A percentile compares a stretch with the other conserved stretches of the same genome.
Evolutionary conservation across 53 echinoderm and acorn worm genomes (phyloP).

Genomic region (Crossaster papposus): DNA sequence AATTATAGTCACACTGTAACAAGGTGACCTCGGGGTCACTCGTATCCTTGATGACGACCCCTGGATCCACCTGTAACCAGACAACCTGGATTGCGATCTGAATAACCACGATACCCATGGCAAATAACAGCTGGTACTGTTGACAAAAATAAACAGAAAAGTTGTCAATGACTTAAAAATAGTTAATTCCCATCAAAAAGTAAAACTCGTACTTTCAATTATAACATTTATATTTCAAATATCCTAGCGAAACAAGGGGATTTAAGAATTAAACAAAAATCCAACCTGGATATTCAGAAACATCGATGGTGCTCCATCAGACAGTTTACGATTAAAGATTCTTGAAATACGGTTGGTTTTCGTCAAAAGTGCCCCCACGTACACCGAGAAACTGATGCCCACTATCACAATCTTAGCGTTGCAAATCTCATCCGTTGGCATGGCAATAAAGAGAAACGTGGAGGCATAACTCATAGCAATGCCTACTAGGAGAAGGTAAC

Average conservation of each 20-base stretch:
- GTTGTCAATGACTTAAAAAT: background rate
- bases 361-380: conserved; percentile 83
- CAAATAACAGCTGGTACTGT: conserved; percentile 82
- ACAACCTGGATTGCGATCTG: conserved; percentile 64
- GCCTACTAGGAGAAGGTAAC: conserved; percentile 81
- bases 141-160: background rate
- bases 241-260: too few relatives aligned
- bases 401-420: conserved; percentile 69
- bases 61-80: conserved; percentile 58
- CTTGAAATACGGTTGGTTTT: conserved; percentile 97
- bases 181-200: too few relatives aligned
- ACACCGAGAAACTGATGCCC: conserved; percentile 78
- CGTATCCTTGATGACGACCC: conserved; percentile 14
- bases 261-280: background rate
- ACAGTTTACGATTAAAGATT: conserved; percentile 92
- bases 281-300: conserved; percentile 87
- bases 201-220: too few relatives aligned
- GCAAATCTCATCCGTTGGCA: conserved; percentile 81
- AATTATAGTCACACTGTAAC: conserved; percentile 50
- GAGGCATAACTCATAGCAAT: conserved; percentile 68
- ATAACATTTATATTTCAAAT: too few relatives aligned
- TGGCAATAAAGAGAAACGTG: conserved; percentile 73
- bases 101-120: conserved; percentile 68
- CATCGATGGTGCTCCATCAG: conserved; percentile 88
- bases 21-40: conserved; percentile 41